Evolutionary conservation across 1,140 invertebrate genomes (phyloP).

Genomic region (Eurosta solidaginis): DNA sequence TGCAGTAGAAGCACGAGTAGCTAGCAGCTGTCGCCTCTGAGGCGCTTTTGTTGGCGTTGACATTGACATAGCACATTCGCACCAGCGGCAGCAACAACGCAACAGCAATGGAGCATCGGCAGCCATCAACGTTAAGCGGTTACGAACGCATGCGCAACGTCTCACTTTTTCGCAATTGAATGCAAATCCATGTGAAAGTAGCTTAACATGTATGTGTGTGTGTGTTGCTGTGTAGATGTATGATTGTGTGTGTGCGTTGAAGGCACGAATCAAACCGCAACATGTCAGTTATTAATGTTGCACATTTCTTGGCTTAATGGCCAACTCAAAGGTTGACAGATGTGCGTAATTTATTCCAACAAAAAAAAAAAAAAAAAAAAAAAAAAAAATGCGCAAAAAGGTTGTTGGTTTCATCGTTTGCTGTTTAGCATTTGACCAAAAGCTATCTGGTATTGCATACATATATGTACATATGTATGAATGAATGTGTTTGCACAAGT

Average conservation of each 20-base stretch:
- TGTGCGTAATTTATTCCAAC: slow-evolving; percentile 56
- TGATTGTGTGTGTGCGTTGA: slow-evolving; percentile 22
- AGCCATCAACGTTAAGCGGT: background rate
- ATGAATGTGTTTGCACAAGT: too few species aligned
- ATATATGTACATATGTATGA: too few species aligned
- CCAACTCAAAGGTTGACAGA: slow-evolving; percentile 60
- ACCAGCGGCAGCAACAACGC: background rate
- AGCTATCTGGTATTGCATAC: too few species aligned
- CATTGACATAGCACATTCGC: slow-evolving; percentile 54
- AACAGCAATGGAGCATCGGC: background rate
- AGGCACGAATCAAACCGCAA: slow-evolving; percentile 53
- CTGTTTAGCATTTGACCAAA: slow-evolving; percentile 21
- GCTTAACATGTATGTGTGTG: background rate
- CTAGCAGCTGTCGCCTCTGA: slow-evolving; percentile 6
- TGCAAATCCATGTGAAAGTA: background rate
- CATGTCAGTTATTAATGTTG: slow-evolving; percentile 59
- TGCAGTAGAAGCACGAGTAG: background rate
- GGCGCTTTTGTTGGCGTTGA: slow-evolving; percentile 50
- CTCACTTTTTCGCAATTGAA: background rate
- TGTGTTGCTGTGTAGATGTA: background rate
- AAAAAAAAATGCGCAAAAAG: background rate
- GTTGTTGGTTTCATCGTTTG: background rate
- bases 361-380: background rate
- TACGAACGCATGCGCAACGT: slow-evolving; percentile 4
- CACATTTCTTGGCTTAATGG: slow-evolving; percentile 60